Base-by-base conservation (phyloP, 2,113 vertebrate genomes). In the Desmodus rotundus region DNA sequence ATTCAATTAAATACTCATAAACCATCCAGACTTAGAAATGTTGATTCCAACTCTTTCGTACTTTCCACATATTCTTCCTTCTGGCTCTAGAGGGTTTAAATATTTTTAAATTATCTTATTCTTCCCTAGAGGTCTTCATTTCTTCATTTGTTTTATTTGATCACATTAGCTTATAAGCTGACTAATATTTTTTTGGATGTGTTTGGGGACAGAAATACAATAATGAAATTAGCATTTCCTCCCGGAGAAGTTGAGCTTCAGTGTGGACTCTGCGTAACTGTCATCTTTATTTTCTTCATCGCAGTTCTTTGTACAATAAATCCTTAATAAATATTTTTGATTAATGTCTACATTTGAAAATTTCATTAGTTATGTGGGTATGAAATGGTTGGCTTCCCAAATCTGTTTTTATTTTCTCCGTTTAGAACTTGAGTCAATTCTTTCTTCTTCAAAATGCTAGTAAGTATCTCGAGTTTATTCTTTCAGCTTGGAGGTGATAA, bases 81-180 rank as follows among this genome's bases (percentile, higher is more conserved):
- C 95, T 96, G 96, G 91, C 95, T 96, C 97, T 86, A 87, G 83
- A 96, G 91, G 43, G 74, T 84, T 97, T 97, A 97, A 97, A 96
- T 97, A 97, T 97, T 97, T 98, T 96, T 96, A 97, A 97, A 97
- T 97, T 97, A 97, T 86, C 89, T 95, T 68, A 73, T 56, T 94
- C 68, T 93, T 33, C 91, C 95, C 89, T 58, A 95, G 85, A 97
- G 80, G 85, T 96, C 85, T 96, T 96, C 77, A 87, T 96, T 97
- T 96, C 93, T 95, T 97, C 93, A 93, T 97, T 97, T 95, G 95
- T 97, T 98, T 96, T 97, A 95, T 95, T 97, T 97, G 91, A 97
- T 95, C 96, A 96, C 45, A 97, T 98, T 97, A 97, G 41, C 83
- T 96, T 89, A 91, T 93, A 94, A 97, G 89, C 84, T 61, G 61